Evolutionary conservation across 1,140 invertebrate genomes (phyloP), one percentile per base, ranked within the genome.

Genomic region (Penaeus chinensis): DNA sequence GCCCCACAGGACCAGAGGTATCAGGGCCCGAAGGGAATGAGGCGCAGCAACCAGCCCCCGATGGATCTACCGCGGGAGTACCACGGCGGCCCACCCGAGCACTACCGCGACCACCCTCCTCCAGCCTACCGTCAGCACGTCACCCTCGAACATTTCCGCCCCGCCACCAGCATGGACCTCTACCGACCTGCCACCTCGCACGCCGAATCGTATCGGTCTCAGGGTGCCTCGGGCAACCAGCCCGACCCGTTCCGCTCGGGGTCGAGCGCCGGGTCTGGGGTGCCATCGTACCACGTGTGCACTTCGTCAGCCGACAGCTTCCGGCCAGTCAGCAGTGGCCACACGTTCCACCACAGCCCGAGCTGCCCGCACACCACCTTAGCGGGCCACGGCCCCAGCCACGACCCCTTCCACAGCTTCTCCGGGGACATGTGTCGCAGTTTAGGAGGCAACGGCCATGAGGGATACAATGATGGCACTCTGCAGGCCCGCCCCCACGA

Each of bases 331-430:
- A 84, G 89, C 85, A 69, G 47, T 69, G 47, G 82, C 42, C 81
- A 84, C 85, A 78, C 89, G 37, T 90, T 90, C 83, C 89, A 90
- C 84, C 89, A 90, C 84, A 89, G 87, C 71, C 89, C 89, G 18
- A 89, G 89, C 65, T 90, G 89, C 69, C 89, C 89, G 11, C 89
- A 90, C 84, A 89, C 89, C 61, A 82, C 89, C 66, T 63, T 86
- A 69, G 65, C 88, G 16, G 77, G 60, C 54, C 85, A 87, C 54
- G 62, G 32, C 13, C 83, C 84, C 37, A 87, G 83, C 37, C 89
- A 90, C 87, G 89, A 90, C 85, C 89, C 89, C 20, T 90, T 90
- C 83, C 89, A 88, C 54, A n/a, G 84, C 62, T 90, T 90, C 63
- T 83, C 87, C 47, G 81, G 89, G 24, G 89, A 90, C 83, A 88